A percentile compares a stretch with the other conserved stretches of the same genome.
Evolutionary conservation across 2,113 vertebrate species (phyloP).

Genomic region (Mirounga angustirostris): DNA sequence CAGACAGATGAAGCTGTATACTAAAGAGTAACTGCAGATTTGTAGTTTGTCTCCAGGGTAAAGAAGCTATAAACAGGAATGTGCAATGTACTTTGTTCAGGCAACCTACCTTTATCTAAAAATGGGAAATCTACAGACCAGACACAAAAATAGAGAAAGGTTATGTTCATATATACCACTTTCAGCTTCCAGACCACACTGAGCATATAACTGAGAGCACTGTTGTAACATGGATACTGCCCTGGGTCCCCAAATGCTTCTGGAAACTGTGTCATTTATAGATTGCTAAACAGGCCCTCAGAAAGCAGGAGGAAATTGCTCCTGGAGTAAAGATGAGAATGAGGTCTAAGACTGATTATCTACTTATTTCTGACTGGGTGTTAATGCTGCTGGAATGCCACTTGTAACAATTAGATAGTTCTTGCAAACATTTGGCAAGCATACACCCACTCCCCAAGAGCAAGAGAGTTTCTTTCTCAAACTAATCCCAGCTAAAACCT

Average conservation of each 20-base stretch:
- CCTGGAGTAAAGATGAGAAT: neutral
- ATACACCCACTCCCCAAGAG: slow-evolving; percentile 69
- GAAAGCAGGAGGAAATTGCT: slow-evolving; percentile 76
- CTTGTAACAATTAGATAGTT: slow-evolving; percentile 83
- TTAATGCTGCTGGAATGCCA: slow-evolving; percentile 82
- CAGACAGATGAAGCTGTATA: slow-evolving; percentile 45
- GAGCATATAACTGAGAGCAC: neutral
- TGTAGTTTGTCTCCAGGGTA: slow-evolving; percentile 47
- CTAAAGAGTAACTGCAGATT: slow-evolving; percentile 57
- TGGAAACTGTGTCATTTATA: neutral
- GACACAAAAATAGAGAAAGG: slow-evolving; percentile 27
- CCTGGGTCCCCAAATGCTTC: slow-evolving; percentile 10
- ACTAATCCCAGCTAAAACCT: slow-evolving; percentile 46
- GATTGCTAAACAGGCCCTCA: slow-evolving; percentile 44
- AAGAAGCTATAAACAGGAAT: slow-evolving; percentile 31
- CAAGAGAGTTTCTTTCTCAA: slow-evolving; percentile 67
- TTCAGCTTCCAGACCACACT: neutral
- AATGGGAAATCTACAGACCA: slow-evolving; percentile 38
- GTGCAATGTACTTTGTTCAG: neutral
- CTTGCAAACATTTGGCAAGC: slow-evolving; percentile 84
- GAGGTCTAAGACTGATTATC: slow-evolving; percentile 80
- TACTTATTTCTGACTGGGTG: slow-evolving; percentile 79
- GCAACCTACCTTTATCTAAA: slow-evolving; percentile 52
- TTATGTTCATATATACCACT: neutral
- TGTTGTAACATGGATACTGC: neutral